Evolutionary conservation across 2,113 vertebrate genomes (phyloP).

Genomic region (Notiomystis cincta): DNA sequence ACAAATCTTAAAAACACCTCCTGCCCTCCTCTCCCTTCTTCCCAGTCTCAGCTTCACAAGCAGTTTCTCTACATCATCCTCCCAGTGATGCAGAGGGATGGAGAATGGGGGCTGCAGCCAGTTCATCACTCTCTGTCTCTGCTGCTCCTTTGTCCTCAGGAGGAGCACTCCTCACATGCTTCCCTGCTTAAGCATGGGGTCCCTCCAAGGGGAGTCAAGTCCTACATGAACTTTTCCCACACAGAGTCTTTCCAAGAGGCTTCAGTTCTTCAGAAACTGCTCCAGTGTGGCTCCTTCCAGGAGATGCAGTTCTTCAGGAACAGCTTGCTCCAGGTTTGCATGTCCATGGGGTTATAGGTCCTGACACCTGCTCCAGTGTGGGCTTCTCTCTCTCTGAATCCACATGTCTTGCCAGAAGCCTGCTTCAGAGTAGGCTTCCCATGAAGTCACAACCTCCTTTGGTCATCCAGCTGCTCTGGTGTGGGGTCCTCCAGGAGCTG

Average conservation of each 20-base stretch:
- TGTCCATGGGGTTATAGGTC: fast-evolving
- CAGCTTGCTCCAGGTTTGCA: neutral
- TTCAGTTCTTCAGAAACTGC: neutral
- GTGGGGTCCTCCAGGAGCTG: neutral
- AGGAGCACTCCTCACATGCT: neutral
- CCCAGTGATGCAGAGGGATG: neutral
- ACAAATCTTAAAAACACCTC: neutral
- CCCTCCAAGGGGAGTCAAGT: neutral
- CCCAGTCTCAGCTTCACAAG: neutral
- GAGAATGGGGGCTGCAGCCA: neutral
- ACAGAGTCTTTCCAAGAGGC: neutral
- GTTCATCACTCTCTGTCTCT: neutral
- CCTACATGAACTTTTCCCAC: neutral
- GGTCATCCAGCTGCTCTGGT: neutral
- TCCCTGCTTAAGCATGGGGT: neutral
- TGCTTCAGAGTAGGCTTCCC: neutral
- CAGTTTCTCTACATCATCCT: neutral
- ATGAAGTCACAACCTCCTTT: neutral
- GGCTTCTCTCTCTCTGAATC: neutral
- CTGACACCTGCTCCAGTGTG: neutral
- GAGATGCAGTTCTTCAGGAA: neutral
- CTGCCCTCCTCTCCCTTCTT: neutral
- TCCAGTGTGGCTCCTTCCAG: neutral
- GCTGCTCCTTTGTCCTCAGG: neutral
- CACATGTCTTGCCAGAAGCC: neutral